phyloP scores from a whole-genome alignment of 2,113 vertebrate species.

The Andinoacara biseriatus region DNA sequence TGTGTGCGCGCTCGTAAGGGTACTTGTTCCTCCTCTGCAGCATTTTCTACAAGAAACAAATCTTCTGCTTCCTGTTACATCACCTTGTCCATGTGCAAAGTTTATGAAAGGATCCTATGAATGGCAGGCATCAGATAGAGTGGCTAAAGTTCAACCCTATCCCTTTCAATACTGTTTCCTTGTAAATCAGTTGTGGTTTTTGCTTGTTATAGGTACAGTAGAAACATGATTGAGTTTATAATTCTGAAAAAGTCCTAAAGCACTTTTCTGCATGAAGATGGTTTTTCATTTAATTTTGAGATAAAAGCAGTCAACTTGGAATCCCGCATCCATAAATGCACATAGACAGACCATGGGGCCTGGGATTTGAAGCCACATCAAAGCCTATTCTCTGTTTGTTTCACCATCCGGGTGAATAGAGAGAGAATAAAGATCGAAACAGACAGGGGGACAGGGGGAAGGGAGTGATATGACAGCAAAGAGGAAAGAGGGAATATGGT shows the following conservation, averaged over 20 bases:
- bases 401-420: constrained; percentile 27
- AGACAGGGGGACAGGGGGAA: background rate
- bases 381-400: constrained; percentile 45
- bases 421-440: background rate
- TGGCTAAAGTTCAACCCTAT: too few relatives aligned
- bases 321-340: constrained; percentile 27
- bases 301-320: constrained; percentile 11
- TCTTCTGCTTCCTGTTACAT: background rate
- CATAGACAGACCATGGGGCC: constrained; percentile 34
- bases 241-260: background rate
- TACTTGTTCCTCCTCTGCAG: background rate
- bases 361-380: constrained; percentile 61
- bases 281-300: background rate
- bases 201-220: background rate
- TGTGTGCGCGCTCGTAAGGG: background rate
- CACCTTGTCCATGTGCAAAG: background rate
- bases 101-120: background rate
- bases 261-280: background rate
- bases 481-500: constrained; percentile 7
- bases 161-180: background rate
- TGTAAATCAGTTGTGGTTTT: background rate
- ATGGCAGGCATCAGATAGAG: background rate
- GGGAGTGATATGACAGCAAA: constrained; percentile 4
- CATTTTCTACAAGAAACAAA: constrained; percentile 3
- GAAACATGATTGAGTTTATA: background rate